These are phyloP conservation scores for Dendronephthya gigantea DNA, from an alignment of 64 coral and sea anemone genomes.

Conservation along the genomic window DNA sequence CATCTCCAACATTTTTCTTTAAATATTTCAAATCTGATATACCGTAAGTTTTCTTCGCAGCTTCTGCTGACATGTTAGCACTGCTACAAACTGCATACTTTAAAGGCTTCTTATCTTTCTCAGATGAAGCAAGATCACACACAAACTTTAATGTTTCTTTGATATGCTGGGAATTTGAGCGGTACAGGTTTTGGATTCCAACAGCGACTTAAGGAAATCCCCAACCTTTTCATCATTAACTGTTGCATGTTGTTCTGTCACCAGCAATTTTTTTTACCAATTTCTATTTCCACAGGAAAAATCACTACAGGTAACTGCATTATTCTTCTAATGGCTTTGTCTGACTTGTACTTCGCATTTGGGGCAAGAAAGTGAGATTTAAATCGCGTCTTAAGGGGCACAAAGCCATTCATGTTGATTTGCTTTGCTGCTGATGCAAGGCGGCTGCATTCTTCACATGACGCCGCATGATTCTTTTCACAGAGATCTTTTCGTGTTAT, in stretches of 20 bases:
- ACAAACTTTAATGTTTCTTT: slow-evolving; percentile 23
- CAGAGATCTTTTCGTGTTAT: slow-evolving; percentile 35
- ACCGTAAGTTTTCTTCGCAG: slow-evolving; percentile 40
- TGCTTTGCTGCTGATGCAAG: slow-evolving; percentile 35
- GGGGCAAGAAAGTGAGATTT: not conserved
- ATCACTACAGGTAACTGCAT: slow-evolving; percentile 29
- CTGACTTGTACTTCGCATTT: slow-evolving; percentile 35
- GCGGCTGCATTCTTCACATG: slow-evolving; percentile 33
- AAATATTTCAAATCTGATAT: slow-evolving; percentile 29
- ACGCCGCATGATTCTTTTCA: slow-evolving; percentile 34
- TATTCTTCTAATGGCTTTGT: slow-evolving; percentile 37
- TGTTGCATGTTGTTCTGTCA: slow-evolving; percentile 14
- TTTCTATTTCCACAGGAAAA: slow-evolving; percentile 9
- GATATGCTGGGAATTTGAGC: slow-evolving; percentile 24
- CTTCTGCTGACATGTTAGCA: not conserved
- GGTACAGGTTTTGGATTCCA: not conserved
- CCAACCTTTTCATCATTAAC: not conserved
- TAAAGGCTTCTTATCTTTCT: slow-evolving; percentile 25
- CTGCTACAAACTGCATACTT: slow-evolving; percentile 22
- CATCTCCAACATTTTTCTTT: slow-evolving; percentile 33
- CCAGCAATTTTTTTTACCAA: not conserved
- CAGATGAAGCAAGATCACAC: slow-evolving; percentile 23
- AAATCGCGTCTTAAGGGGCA: slow-evolving; percentile 24
- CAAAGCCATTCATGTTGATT: slow-evolving; percentile 46
- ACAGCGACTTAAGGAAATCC: not conserved